Base-by-base conservation (phyloP, 2,113 vertebrate species). In the Plestiodon gilberti region DNA sequence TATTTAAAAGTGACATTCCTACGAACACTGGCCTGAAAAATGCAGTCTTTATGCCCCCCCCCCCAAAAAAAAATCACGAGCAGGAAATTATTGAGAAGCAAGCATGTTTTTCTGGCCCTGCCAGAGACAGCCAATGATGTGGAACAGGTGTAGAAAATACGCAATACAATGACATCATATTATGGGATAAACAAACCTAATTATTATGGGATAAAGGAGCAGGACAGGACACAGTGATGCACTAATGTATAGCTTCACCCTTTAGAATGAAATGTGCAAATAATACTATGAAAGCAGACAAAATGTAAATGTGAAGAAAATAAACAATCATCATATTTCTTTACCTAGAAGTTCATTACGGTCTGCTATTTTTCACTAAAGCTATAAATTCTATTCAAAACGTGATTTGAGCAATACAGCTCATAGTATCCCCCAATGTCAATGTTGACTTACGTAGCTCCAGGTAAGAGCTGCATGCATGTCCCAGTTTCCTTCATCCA, bases 401-500 rank as follows among this genome's bases (percentile, higher is more conserved):
- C 15, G n/a, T 0, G 4, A 10, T 65, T 62, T 4, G 33, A 38
- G 73, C 3, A 38, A 85, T 15, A 30, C 14, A 40, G 78, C 64
- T 62, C 28, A 38, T 20, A 30, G 23, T 73, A 73, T 57, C 64
- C 4, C 61, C 40, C 35, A 82, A 73, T 74, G 73, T 57, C 10
- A 82, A 10, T 13, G 65, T 38, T 55, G 85, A 95, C 98, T 97
- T 97, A 99, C 99, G 97, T 98, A 89, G 93, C 94, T 93, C 95
- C 94, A 65, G 96, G 94, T 87, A 96, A 92, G 95, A 99, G 96
- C 88, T 98, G 97, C 64, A 82, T 96, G 91, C 99, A 99, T 6
- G 93, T 91, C 82, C 98, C 94, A 0, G 77, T 98, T 81, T 99
- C 98, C 85, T 97, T 97, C 87, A 98, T 93, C 99, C 99, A 99